These are phyloP conservation scores for Nesoenas mayeri DNA, from an alignment of 2,113 vertebrate genomes.

Conservation along the genomic window DNA sequence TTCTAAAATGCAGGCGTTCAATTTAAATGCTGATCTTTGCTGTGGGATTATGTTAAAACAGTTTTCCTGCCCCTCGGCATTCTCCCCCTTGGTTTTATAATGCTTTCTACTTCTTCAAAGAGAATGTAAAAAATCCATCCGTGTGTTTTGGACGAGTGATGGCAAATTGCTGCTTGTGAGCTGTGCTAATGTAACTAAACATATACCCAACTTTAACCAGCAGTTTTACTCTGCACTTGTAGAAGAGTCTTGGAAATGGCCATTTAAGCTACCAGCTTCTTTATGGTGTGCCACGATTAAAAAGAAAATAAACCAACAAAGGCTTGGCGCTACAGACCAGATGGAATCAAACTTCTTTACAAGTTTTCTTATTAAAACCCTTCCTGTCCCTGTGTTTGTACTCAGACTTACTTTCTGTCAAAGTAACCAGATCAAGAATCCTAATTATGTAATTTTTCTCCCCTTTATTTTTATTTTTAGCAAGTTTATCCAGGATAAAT, in stretches of 20 bases:
- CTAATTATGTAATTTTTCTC: neutral
- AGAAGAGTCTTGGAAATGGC: neutral
- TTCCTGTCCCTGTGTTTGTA: neutral
- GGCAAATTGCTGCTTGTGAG: neutral
- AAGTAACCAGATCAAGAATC: neutral
- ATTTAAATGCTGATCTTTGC: neutral
- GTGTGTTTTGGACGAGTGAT: neutral
- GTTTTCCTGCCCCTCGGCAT: neutral
- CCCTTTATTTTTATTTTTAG: constrained; percentile 55
- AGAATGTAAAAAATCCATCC: neutral
- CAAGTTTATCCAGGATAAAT: constrained; percentile 89
- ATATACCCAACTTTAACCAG: neutral
- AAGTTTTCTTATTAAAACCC: neutral
- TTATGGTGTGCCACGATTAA: neutral
- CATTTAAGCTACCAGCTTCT: neutral
- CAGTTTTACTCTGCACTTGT: neutral
- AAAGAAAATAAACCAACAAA: neutral
- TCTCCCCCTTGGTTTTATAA: neutral
- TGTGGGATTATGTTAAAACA: neutral
- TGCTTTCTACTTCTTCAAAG: neutral
- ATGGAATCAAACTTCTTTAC: neutral
- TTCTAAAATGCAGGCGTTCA: neutral
- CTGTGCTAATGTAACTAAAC: neutral
- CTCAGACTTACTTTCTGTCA: neutral
- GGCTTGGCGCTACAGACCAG: neutral